These are phyloP conservation scores for Elysia crispata DNA, from an alignment of 2,888 invertebrate species.

Conservation along the genomic window DNA sequence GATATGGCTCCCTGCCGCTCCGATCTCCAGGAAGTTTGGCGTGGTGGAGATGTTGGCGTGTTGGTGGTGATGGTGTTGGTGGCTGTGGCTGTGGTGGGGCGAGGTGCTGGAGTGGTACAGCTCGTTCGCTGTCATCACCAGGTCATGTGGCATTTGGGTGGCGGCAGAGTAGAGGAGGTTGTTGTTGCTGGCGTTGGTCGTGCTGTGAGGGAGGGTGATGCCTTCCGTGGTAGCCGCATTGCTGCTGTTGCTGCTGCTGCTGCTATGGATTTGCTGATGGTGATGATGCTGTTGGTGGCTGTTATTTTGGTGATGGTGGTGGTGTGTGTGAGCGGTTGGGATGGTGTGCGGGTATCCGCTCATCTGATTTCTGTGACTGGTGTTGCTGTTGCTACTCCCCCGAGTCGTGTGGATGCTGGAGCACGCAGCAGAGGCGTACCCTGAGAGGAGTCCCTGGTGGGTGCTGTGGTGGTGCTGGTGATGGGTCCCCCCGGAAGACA, in stretches of 20 bases:
- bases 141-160: neutral
- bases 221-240: constrained; percentile 17
- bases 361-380: neutral
- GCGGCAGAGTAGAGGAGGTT: neutral
- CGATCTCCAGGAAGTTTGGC: constrained; percentile 44
- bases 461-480: constrained; percentile 45
- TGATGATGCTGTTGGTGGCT: constrained; percentile 39
- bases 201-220: constrained; percentile 29
- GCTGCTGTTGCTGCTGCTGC: neutral
- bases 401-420: constrained; percentile 29
- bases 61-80: neutral
- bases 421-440: constrained; percentile 29
- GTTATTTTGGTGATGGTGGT: constrained; percentile 20
- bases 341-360: neutral
- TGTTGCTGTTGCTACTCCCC: neutral
- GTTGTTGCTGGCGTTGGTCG: constrained; percentile 3
- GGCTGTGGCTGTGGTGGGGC: neutral
- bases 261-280: constrained; percentile 22
- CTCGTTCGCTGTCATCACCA: constrained; percentile 30
- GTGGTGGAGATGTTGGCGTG: constrained; percentile 29
- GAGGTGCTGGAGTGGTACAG: neutral
- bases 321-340: constrained; percentile 26
- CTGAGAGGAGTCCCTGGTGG: neutral
- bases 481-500: constrained; percentile 21
- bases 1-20: neutral